Evolutionary conservation across 1,140 invertebrate species (phyloP).

Genomic region (Drosophila santomea): DNA sequence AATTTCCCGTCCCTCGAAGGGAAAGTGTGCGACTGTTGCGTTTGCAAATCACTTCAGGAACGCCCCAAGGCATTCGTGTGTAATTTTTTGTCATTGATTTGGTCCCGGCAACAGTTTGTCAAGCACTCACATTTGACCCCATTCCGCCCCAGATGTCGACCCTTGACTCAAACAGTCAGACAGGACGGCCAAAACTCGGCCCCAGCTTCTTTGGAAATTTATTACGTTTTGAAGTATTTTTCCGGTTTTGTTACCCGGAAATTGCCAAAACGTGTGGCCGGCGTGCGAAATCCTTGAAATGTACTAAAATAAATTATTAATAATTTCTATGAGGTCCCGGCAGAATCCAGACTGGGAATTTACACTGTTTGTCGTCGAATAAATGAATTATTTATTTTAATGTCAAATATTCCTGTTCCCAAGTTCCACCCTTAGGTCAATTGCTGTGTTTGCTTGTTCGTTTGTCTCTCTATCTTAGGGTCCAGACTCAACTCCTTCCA

Average conservation of each 20-base stretch:
- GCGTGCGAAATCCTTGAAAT: conserved; percentile 70
- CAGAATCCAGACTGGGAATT: conserved; percentile 41
- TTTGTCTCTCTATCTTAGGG: conserved; percentile 12
- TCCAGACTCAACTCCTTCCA: conserved; percentile 37
- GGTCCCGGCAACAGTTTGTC: conserved; percentile 67
- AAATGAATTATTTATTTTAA: conserved; percentile 80
- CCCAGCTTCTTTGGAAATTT: conserved; percentile 65
- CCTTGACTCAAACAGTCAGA: conserved; percentile 51
- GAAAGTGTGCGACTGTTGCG: conserved; percentile 16
- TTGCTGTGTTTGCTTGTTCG: conserved; percentile 22
- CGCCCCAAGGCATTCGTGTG: conserved; percentile 62
- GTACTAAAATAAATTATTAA: conserved; percentile 80
- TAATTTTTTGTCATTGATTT: conserved; percentile 76
- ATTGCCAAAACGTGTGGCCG: conserved; percentile 78
- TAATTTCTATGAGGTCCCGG: conserved; percentile 64
- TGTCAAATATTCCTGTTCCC: conserved; percentile 52
- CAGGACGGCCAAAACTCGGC: conserved; percentile 21
- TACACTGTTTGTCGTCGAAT: conserved; percentile 56
- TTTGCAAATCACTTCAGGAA: conserved; percentile 45
- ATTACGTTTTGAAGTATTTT: conserved; percentile 80
- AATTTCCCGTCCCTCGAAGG: conserved; percentile 35
- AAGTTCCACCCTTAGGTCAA: conserved; percentile 40
- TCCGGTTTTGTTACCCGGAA: conserved; percentile 77
- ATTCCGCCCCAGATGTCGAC: conserved; percentile 35
- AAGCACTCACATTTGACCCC: conserved; percentile 54